Conservation (phyloP, 1,140 invertebrate genomes). For the Achroia grisella region DNA sequence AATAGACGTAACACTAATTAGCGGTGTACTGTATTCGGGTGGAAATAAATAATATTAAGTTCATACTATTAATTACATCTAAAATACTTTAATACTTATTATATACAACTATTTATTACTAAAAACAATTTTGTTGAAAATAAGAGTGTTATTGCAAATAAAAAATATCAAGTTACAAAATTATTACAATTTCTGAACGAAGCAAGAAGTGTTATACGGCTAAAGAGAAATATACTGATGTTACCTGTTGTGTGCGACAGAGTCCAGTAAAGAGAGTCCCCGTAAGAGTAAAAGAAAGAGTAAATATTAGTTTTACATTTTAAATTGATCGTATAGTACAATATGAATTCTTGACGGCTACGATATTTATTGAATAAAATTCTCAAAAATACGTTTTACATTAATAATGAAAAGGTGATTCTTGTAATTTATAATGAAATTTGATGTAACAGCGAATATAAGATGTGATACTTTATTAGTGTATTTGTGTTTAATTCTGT, state of each 20-base stretch:
- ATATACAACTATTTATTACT: too few relatives aligned
- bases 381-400: conserved; percentile 43
- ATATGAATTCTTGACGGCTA: conserved; percentile 46
- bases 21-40: too few relatives aligned
- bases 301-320: conserved; percentile 11
- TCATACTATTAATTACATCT: too few relatives aligned
- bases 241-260: conserved; percentile 7
- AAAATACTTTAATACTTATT: too few relatives aligned
- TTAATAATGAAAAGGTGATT: conserved; percentile 54
- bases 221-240: conserved; percentile 8
- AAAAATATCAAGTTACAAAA: too few relatives aligned
- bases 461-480: too few relatives aligned
- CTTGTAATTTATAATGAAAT: conserved; percentile 7
- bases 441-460: neutral
- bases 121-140: too few relatives aligned
- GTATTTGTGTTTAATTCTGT: neutral
- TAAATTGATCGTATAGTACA: conserved; percentile 21
- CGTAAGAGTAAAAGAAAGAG: neutral
- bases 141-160: too few relatives aligned
- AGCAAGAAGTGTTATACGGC: conserved; percentile 10
- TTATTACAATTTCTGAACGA: conserved; percentile 20
- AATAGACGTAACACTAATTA: too few relatives aligned
- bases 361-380: conserved; percentile 36
- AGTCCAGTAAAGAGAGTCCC: neutral
- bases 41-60: too few relatives aligned